Percentiles rank a stretch among this genome's conserved stretches.
Evolutionary conservation across 2,113 vertebrate genomes (phyloP).

Genomic region (human (Homo sapiens)): GRCh38 chrX:131361001-131361500

Average conservation of each 20-base stretch:
- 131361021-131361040: slow-evolving; percentile 46
- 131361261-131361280: not conserved
- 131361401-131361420: slow-evolving; percentile 42
- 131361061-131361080: slow-evolving; percentile 19
- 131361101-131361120: slow-evolving; percentile 67
- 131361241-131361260: slow-evolving; percentile 6
- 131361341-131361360: not conserved
- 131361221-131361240: slow-evolving; percentile 26
- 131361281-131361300: not conserved
- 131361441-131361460: not conserved
- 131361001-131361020: slow-evolving; percentile 66
- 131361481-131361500: not conserved
- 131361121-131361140: slow-evolving; percentile 62
- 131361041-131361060: slow-evolving; percentile 54
- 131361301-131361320: not conserved
- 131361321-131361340: not conserved
- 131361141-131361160: not conserved
- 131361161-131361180: slow-evolving; percentile 33
- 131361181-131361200: slow-evolving; percentile 64
- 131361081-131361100: slow-evolving; percentile 55
- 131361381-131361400: not conserved
- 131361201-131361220: slow-evolving; percentile 36
- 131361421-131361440: not conserved
- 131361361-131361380: slow-evolving; percentile 40
- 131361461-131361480: not conserved